Base-by-base conservation (phyloP, 2,888 invertebrate genomes). In the Pristionchus entomophagus region DNA sequence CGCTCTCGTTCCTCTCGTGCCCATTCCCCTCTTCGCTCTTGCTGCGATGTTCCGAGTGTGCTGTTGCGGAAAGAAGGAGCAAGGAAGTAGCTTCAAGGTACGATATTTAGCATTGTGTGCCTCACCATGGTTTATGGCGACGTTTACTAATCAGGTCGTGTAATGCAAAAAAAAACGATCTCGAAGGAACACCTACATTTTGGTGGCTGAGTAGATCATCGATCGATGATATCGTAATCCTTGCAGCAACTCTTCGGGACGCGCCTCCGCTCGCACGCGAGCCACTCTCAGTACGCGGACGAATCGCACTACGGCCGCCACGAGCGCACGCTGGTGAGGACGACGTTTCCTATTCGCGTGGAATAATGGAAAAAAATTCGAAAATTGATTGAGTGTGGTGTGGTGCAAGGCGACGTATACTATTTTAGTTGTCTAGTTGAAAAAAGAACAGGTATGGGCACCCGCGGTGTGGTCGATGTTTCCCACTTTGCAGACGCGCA, bases 11-110 rank as follows among this genome's bases (percentile, higher is more conserved):
- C 93, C 93, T 32, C 78, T 93, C 14, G 65, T 93, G 0, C 93
- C 93, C 8, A 93, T 93, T 80, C 92, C 93, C 2, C 77, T 93
- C 17, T 92, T 89, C 86, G 91, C 91, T 81, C 69, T 93, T 35
- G 89, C 88, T 77, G 89, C 91, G n/a, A 77, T 93, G 12, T 85
- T 88, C 78, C 87, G 88, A 41, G 91, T 91, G 0, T 92, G 91
- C 83, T 91, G 91, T 86, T 91, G 90, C 51, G 84, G 84, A 29
- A 12, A 53, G 51, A 73, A 69, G 35, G 81, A 59, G 14, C 32
- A 81, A 35, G 81, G 80, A n/a, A 41, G 73, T 29, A 73, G 26
- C 10, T 73, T 69, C 35, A 69, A 51, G 69, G 84, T 84, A 32
- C 19, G 69, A 56, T 56, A n/a, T 17, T 56, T 56, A 22, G 5